Base-by-base conservation (phyloP, 1,140 invertebrate species). In the Lordiphosa clarofinis region DNA sequence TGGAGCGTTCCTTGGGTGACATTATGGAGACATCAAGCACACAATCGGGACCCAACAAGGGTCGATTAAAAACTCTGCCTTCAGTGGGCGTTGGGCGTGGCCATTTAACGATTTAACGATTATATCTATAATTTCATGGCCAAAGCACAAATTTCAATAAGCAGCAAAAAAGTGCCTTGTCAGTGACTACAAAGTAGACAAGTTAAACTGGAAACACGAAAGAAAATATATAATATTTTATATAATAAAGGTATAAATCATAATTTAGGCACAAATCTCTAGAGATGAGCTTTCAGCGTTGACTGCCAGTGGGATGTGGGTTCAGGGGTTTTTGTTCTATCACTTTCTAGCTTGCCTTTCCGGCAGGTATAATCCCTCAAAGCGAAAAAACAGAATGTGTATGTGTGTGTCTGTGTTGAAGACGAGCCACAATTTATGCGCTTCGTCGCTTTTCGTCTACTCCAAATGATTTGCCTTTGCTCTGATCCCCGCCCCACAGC, bases 301-400 rank as follows among this genome's bases (percentile, higher is more conserved):
- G 49, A 48, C 39, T 67, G 36, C 42, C 31, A 12, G 36, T 7
- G 46, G 31, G 46, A 28, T 75, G 56, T 47, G 48, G 64, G 44
- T 37, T 58, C 24, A 38, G 36, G 53, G 24, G 3, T 38, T 66
- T 43, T 56, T 44, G 52, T 52, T 50, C 48, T 12, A 35, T 21
- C 13, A 12, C 12, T 42, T 28, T 28, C 28, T 19, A 40, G 12
- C 36, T 19, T 31, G 10, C 42, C 49, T 44, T 55, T 65, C 43
- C 66, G 63, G 53, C 79, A 84, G 78, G 78, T 84, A 82, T 72
- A 78, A 82, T 82, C 78, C 78, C 76, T 82, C 76, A 76, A 84
- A 82, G 78, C 72, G 57, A 53, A 21, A 21, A 67, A 82, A 75
- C 66, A 72, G 56, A 60, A 46, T 46, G 47, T 52, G 12, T 43